These are phyloP conservation scores for Arion vulgaris DNA, from an alignment of 1,140 invertebrate genomes.

Conservation along the genomic window DNA sequence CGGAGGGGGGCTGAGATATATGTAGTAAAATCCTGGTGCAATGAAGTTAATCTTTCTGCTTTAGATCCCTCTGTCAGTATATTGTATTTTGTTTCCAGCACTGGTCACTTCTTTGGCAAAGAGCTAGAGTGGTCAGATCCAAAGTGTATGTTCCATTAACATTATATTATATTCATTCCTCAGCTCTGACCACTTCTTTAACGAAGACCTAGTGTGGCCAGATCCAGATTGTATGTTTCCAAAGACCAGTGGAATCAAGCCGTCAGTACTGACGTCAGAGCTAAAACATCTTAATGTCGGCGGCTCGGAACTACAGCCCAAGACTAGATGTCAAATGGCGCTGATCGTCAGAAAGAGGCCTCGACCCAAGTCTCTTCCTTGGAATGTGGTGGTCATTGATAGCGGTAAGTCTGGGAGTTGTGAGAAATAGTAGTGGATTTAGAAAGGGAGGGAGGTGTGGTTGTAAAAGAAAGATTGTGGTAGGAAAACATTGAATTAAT, in stretches of 20 bases:
- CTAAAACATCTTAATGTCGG: not conserved
- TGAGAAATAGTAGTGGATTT: too few species aligned
- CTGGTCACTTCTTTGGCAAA: too few species aligned
- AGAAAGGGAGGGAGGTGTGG: too few species aligned
- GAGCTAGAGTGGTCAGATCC: too few species aligned
- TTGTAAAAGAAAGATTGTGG: too few species aligned
- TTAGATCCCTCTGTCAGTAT: too few species aligned
- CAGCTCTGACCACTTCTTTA: constrained; percentile 18
- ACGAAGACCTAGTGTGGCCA: constrained; percentile 26
- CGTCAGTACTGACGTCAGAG: not conserved
- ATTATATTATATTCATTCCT: not conserved
- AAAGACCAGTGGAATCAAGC: constrained; percentile 12
- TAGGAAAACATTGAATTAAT: too few species aligned
- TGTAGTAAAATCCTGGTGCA: too few species aligned
- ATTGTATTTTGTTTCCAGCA: too few species aligned
- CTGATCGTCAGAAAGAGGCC: constrained; percentile 16
- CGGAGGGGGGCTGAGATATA: too few species aligned
- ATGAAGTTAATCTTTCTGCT: too few species aligned
- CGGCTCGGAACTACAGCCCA: not conserved
- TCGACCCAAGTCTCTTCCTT: constrained; percentile 8
- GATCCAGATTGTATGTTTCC: constrained; percentile 7
- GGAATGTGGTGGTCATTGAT: constrained; percentile 20
- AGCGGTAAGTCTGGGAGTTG: constrained; percentile 7
- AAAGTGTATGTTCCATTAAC: too few species aligned
- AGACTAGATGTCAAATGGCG: not conserved